Evolutionary conservation across 2,113 vertebrate genomes (phyloP), one percentile per base, ranked within the genome.

Genomic region (Scomber japonicus): DNA sequence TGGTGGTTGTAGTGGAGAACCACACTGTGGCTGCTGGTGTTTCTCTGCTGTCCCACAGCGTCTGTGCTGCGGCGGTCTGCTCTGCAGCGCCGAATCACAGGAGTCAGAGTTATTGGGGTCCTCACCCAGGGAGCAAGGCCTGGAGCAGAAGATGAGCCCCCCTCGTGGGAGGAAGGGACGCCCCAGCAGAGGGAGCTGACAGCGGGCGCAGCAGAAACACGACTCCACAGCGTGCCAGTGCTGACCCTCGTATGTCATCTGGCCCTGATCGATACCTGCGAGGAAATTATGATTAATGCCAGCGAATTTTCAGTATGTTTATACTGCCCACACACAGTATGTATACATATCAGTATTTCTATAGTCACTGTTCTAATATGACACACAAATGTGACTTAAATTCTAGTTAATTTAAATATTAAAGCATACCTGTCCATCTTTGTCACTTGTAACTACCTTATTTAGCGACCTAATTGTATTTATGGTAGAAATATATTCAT

Each of bases 211-310:
- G 89, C 96, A 95, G 94, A 98, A 98, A 75, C 97, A 98, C 0
- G 88, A 76, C 71, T 97, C 95, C 0, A 94, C 93, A 0, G 97
- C 97, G 0, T 98, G 97, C 97, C 97, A 98, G 90, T 97, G 97
- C 87, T 97, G 97, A 17, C 96, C 96, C 79, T 97, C 96, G 0
- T 97, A 97, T 0, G 96, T 96, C 96, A 98, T 97, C 92, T 98
- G 96, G 31, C 97, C 96, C 91, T 97, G 96, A 86, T 97, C 97
- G 17, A 97, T 96, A 62, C 96, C 97, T 96, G 71, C 48, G 74
- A 56, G 31, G n/a, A 63, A 53, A 86, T 13, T 16, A 15, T 27
- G 3, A 40, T 62, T 21, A 11, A 13, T 56, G 62, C 35, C 19
- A 27, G 5, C 55, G n/a, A 67, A 48, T 10, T 48, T 15, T 30